phyloP scores from a whole-genome alignment of 2,888 invertebrate species.

The Agrochola lota region DNA sequence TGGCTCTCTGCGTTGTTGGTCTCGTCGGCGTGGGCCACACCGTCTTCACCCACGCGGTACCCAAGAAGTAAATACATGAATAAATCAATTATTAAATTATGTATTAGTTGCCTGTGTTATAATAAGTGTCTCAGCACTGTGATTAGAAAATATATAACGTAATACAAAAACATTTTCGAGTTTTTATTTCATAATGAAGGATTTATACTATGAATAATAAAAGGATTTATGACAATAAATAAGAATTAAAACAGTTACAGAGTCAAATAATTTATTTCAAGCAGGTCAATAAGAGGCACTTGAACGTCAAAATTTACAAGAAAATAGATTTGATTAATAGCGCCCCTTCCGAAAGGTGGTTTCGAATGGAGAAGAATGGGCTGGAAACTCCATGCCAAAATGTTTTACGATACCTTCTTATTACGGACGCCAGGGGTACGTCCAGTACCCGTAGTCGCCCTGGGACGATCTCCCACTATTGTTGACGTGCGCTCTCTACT shows the following conservation, averaged over 20 bases:
- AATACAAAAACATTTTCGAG: conserved; percentile 47
- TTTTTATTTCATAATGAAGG: conserved; percentile 11
- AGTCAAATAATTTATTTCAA: neutral
- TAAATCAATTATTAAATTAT: conserved; percentile 70
- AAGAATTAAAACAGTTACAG: neutral
- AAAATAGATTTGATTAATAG: too few species aligned
- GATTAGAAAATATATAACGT: conserved; percentile 75
- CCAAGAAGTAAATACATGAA: conserved; percentile 77
- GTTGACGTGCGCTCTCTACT: too few species aligned
- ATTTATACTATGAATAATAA: neutral
- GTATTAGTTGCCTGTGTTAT: conserved; percentile 80
- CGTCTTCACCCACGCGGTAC: conserved; percentile 81
- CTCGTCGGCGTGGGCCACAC: conserved; percentile 83
- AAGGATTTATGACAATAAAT: neutral
- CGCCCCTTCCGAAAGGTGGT: too few species aligned
- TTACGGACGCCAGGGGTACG: too few species aligned
- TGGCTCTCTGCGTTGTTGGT: conserved; percentile 82
- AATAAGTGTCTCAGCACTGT: conserved; percentile 72
- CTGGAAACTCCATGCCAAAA: neutral
- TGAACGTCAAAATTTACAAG: neutral
- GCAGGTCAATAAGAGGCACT: neutral
- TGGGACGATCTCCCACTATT: too few species aligned
- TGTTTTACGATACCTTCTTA: too few species aligned
- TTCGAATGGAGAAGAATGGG: too few species aligned
- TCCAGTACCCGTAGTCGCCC: too few species aligned